phyloP scores from a whole-genome alignment of 2,888 invertebrate genomes.

The Volucella bombylans region DNA sequence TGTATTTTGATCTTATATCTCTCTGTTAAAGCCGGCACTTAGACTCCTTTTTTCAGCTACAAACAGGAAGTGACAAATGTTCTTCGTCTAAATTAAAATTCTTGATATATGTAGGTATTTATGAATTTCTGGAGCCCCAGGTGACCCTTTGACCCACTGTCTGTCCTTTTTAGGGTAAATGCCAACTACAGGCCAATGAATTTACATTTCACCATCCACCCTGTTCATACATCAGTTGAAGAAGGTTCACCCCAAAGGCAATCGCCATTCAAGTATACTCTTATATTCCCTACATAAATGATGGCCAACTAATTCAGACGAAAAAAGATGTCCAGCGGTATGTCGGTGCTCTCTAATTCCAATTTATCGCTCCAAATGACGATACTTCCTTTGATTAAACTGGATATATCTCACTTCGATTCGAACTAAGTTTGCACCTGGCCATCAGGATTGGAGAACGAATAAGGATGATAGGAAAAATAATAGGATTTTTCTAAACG shows the following conservation, averaged over 20 bases:
- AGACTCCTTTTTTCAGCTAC: conserved; percentile 1
- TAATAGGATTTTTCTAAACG: conserved; percentile 17
- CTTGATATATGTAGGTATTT: conserved; percentile 12
- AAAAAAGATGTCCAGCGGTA: neutral
- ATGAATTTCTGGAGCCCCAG: conserved; percentile 27
- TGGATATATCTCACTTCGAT: conserved; percentile 57
- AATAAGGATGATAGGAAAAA: neutral
- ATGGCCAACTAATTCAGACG: conserved; percentile 17
- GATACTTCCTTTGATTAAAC: conserved; percentile 65
- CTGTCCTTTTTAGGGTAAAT: conserved; percentile 10
- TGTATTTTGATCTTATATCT: neutral
- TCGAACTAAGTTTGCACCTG: conserved; percentile 49
- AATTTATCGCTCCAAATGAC: conserved; percentile 67
- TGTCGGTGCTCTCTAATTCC: conserved; percentile 33
- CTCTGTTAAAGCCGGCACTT: neutral
- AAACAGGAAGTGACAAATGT: conserved; percentile 43
- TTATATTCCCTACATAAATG: conserved; percentile 22
- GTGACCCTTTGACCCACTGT: conserved; percentile 4
- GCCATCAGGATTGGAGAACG: conserved; percentile 15
- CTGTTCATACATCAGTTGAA: neutral
- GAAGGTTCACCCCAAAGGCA: conserved; percentile 22
- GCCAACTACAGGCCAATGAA: conserved; percentile 1
- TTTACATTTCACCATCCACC: neutral
- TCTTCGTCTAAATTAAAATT: conserved; percentile 41
- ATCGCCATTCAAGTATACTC: conserved; percentile 20